Evolutionary conservation across 2,888 invertebrate species (phyloP).

Genomic region (Nephrocerus scutellatus): DNA sequence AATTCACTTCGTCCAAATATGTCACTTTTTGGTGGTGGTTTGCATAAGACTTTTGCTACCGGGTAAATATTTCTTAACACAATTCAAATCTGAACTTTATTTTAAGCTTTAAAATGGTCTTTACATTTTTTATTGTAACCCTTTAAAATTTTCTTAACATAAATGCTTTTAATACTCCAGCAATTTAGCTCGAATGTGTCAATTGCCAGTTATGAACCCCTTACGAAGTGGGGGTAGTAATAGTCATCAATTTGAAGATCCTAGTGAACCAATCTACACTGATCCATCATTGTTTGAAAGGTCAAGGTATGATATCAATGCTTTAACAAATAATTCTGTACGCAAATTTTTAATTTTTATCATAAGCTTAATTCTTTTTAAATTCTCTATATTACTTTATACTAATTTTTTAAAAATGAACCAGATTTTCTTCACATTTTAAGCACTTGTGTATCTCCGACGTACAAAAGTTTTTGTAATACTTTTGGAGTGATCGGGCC

Average conservation of each 20-base stretch:
- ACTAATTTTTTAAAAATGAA: too few relatives aligned
- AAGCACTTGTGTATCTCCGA: too few relatives aligned
- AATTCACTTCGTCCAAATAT: slow-evolving; percentile 42
- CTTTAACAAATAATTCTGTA: too few relatives aligned
- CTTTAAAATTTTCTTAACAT: slow-evolving; percentile 4
- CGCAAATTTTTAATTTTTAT: too few relatives aligned
- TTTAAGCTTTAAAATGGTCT: not conserved
- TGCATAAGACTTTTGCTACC: slow-evolving; percentile 63
- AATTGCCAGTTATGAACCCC: slow-evolving; percentile 49
- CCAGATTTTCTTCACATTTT: too few relatives aligned
- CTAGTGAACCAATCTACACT: slow-evolving; percentile 88
- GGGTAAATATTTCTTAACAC: slow-evolving; percentile 46
- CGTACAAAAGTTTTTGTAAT: too few relatives aligned
- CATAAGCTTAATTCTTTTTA: too few relatives aligned
- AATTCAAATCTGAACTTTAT: slow-evolving; percentile 1
- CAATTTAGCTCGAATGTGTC: slow-evolving; percentile 48
- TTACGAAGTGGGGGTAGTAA: slow-evolving; percentile 49
- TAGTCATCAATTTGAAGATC: slow-evolving; percentile 64
- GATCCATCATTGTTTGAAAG: slow-evolving; percentile 86
- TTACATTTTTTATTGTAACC: slow-evolving; percentile 7
- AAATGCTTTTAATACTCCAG: slow-evolving; percentile 25
- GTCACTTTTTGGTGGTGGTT: slow-evolving; percentile 61
- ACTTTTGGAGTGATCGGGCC: too few relatives aligned
- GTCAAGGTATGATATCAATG: slow-evolving; percentile 62
- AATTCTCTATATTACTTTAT: too few relatives aligned